Evolutionary conservation across 2,888 invertebrate species (phyloP).

Genomic region (Cyaniris semiargus): DNA sequence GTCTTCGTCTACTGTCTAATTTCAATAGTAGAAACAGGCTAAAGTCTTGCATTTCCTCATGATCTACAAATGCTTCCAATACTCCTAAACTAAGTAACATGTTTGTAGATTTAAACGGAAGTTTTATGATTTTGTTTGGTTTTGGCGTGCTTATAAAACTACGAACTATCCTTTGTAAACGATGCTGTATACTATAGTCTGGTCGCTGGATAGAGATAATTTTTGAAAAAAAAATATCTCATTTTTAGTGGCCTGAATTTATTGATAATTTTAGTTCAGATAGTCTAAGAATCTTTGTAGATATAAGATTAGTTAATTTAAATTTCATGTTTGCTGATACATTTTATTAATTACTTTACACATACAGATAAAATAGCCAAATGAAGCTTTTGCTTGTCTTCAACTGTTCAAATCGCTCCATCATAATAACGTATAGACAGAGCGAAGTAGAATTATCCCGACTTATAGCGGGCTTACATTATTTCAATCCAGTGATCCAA

Average conservation of each 20-base stretch:
- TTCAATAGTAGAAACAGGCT: not conserved
- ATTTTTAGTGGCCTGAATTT: not conserved
- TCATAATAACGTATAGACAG: not conserved
- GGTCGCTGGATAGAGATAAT: not conserved
- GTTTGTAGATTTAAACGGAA: slow-evolving; percentile 2
- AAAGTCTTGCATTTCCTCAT: slow-evolving; percentile 6
- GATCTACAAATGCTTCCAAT: slow-evolving; percentile 17
- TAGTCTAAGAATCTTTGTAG: slow-evolving; percentile 6
- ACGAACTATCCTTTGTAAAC: not conserved
- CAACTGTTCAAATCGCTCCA: not conserved
- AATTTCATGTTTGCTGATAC: not conserved
- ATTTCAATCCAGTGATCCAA: no score
- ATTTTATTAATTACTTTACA: not conserved
- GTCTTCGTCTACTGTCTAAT: not conserved
- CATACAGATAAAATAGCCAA: not conserved
- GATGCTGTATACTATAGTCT: not conserved
- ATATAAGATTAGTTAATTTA: not conserved
- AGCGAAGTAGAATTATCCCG: no score
- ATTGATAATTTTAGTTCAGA: not conserved
- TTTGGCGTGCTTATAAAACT: not conserved
- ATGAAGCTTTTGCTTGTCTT: not conserved
- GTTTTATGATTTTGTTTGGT: not conserved
- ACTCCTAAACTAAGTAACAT: not conserved
- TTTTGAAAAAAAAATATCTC: not conserved
- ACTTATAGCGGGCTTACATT: no score